phyloP scores from a whole-genome alignment of 2,797 vertebrate genomes.

The Eutrigla gurnardus region DNA sequence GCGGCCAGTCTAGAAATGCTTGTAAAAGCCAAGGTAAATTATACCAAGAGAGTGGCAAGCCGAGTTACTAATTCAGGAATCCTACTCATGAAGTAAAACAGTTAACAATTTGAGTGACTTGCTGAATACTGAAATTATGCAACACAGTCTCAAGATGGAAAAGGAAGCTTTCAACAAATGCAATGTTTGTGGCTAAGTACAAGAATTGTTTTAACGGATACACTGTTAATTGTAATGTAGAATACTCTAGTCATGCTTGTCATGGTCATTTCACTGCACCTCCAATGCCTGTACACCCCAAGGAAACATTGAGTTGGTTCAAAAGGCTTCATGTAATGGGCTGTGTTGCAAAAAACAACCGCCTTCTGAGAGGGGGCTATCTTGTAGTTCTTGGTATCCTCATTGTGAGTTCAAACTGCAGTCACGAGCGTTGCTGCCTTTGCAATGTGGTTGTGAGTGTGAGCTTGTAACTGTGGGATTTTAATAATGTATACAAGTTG shows the following conservation, averaged over 20 bases:
- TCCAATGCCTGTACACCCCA: slow-evolving; percentile 39
- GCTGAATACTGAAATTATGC: background rate
- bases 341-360: slow-evolving; percentile 22
- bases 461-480: slow-evolving; percentile 61
- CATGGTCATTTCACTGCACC: slow-evolving; percentile 20
- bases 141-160: background rate
- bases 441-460: slow-evolving; percentile 50
- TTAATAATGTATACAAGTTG: slow-evolving; percentile 78
- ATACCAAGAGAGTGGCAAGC: background rate
- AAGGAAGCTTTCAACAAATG: background rate
- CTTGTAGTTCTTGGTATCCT: slow-evolving; percentile 62
- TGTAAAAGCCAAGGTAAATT: background rate
- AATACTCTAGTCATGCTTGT: slow-evolving; percentile 49
- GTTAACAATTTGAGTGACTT: slow-evolving; percentile 4
- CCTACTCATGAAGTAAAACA: background rate
- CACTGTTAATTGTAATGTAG: slow-evolving; percentile 37
- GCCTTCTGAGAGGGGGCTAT: slow-evolving; percentile 37
- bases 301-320: slow-evolving; percentile 40
- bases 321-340: slow-evolving; percentile 59
- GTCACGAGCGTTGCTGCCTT: slow-evolving; percentile 63
- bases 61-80: background rate
- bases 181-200: slow-evolving; percentile 28
- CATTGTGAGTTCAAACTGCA: slow-evolving; percentile 69
- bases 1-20: background rate
- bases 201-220: slow-evolving; percentile 48